A percentile compares a stretch with the other conserved stretches of the same genome.
phyloP scores from a whole-genome alignment of 2,888 invertebrate species.

The Acleris cristana region DNA sequence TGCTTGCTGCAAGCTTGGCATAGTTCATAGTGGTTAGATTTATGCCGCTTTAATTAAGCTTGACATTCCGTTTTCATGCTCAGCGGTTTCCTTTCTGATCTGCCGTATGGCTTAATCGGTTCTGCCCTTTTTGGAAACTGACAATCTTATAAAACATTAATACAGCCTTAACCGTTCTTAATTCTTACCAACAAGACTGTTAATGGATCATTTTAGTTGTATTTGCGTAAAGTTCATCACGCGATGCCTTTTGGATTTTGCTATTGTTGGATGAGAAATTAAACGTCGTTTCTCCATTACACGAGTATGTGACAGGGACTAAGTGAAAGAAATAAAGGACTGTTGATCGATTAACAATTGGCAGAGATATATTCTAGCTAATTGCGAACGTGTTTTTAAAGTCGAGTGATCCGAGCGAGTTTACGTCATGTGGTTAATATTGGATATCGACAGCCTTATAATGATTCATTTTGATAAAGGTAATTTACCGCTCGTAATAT shows the following conservation, averaged over 20 bases:
- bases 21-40: conserved; percentile 25
- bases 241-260: conserved; percentile 25
- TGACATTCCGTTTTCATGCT: conserved; percentile 38
- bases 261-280: conserved; percentile 27
- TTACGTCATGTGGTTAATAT: neutral
- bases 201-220: neutral
- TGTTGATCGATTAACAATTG: neutral
- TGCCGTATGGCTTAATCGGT: conserved; percentile 34
- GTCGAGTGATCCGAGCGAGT: neutral
- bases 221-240: conserved; percentile 5
- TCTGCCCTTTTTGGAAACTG: conserved; percentile 32
- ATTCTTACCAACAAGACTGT: neutral
- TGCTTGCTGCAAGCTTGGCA: conserved; percentile 19
- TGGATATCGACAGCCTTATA: neutral
- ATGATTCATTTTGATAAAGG: neutral
- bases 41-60: conserved; percentile 35
- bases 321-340: conserved; percentile 4
- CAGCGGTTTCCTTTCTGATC: conserved; percentile 32
- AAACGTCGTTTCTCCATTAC: conserved; percentile 6
- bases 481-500: too few species aligned
- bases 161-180: neutral
- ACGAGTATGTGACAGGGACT: neutral
- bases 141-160: conserved; percentile 3
- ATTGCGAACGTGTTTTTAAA: neutral
- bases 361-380: neutral